Conservation (phyloP, 2,113 vertebrate species). For the Numenius arquata region DNA sequence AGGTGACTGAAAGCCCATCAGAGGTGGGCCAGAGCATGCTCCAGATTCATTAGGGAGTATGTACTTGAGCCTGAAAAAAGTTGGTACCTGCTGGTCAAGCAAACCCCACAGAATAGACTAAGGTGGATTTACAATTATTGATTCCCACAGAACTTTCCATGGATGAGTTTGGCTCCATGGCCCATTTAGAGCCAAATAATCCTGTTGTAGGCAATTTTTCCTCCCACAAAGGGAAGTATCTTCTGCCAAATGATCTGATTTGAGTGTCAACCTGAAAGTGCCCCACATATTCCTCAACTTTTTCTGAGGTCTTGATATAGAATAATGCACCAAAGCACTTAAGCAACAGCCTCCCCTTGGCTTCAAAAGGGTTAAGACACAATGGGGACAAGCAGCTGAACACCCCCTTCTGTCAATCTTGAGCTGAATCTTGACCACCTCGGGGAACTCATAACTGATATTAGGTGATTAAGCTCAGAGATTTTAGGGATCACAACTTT, state of each 20-base stretch:
- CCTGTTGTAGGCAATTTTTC: not conserved
- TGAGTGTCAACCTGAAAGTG: not conserved
- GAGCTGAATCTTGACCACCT: not conserved
- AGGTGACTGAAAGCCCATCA: not conserved
- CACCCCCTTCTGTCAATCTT: not conserved
- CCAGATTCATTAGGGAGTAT: not conserved
- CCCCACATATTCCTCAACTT: not conserved
- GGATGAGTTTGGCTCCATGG: not conserved
- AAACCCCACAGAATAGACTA: not conserved
- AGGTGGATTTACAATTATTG: not conserved
- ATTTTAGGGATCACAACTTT: not conserved
- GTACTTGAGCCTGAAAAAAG: not conserved
- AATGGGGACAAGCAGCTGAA: not conserved
- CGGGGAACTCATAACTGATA: not conserved
- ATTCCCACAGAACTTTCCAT: not conserved
- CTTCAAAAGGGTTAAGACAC: not conserved
- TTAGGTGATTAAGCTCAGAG: not conserved
- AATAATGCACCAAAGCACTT: not conserved
- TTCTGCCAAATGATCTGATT: not conserved
- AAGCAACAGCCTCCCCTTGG: not conserved
- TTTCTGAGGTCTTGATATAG: not conserved
- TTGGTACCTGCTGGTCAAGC: not conserved
- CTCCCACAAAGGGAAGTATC: not conserved
- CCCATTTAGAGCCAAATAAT: not conserved
- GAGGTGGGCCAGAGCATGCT: not conserved